Base-by-base conservation (phyloP, 2,113 vertebrate genomes). In the Cygnus buccinator region DNA sequence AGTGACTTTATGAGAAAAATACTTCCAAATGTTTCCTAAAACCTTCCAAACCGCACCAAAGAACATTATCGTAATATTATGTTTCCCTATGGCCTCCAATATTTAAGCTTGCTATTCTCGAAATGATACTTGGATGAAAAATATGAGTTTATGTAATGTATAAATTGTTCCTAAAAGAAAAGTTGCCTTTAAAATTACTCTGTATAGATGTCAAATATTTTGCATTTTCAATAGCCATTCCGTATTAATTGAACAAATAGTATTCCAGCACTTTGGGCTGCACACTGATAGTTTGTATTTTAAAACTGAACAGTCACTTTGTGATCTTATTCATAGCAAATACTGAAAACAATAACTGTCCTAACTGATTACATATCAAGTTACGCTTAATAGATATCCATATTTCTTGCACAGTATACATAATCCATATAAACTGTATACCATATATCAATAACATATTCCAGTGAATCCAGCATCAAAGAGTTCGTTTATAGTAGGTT, bases 21-120 rank as follows among this genome's bases (percentile, higher is more conserved):
- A 98, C 98, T 99, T 99, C 99, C 99, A 99, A 99, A 99, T 99
- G 98, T 99, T 99, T 98, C 98, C 97, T 97, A 98, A 99, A 98
- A 97, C 98, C 97, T 98, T 99, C 98, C 98, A 99, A 99, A 99
- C 98, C 98, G 97, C 99, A 99, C 99, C 98, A 99, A 99, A 99
- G 98, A 98, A 98, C 98, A 98, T 98, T 99, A 98, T 98, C 97
- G 98, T 99, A 98, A 99, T 99, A 99, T 99, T 99, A 98, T 98
- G 97, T 99, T 99, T 99, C 98, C 97, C 98, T 95, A 93, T 98
- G 98, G 98, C 98, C 98, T 98, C 98, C 98, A 98, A 98, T 98
- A 98, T 98, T 98, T 98, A 98, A 98, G 98, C 98, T 97, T 96
- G 97, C 98, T 97, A 98, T 97, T 97, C 98, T 97, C 97, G 29